Percentiles rank a stretch among this genome's conserved stretches.
phyloP scores from a whole-genome alignment of 2,797 vertebrate genomes.

The Setipinna tenuifilis region DNA sequence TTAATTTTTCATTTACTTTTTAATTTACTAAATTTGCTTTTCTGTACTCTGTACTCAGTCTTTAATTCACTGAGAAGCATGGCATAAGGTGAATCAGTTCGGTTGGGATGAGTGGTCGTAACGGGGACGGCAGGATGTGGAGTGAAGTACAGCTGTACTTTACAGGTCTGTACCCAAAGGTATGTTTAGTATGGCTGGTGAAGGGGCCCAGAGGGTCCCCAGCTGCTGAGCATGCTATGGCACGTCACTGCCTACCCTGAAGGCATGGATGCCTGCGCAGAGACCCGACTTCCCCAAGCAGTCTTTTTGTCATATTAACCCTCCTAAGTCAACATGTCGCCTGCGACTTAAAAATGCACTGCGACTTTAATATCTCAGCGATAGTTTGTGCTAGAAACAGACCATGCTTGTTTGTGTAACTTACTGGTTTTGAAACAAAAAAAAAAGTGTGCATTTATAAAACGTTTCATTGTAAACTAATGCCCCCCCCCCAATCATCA shows the following conservation, averaged over 20 bases:
- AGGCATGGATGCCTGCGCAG: background rate
- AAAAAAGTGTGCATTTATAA: too few relatives aligned
- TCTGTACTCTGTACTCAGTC: background rate
- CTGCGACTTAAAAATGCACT: too few relatives aligned
- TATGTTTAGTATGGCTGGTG: background rate
- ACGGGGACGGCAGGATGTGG: background rate
- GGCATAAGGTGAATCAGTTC: background rate
- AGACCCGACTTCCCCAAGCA: background rate
- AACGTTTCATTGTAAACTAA: too few relatives aligned
- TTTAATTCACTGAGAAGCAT: background rate
- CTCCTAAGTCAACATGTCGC: too few relatives aligned
- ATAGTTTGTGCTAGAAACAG: too few relatives aligned
- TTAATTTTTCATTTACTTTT: too few relatives aligned
- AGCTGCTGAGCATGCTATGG: background rate
- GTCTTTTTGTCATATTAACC: too few relatives aligned
- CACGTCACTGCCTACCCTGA: background rate
- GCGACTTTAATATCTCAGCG: too few relatives aligned
- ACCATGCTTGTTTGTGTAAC: too few relatives aligned
- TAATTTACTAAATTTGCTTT: too few relatives aligned
- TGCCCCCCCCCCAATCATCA: too few relatives aligned
- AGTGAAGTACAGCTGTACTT: background rate
- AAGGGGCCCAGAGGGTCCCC: background rate
- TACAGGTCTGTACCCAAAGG: background rate
- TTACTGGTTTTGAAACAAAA: too few relatives aligned
- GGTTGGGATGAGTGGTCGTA: background rate